Evolutionary conservation across 2,797 vertebrate genomes (phyloP).

Genomic region (Chrysocyon brachyurus): DNA sequence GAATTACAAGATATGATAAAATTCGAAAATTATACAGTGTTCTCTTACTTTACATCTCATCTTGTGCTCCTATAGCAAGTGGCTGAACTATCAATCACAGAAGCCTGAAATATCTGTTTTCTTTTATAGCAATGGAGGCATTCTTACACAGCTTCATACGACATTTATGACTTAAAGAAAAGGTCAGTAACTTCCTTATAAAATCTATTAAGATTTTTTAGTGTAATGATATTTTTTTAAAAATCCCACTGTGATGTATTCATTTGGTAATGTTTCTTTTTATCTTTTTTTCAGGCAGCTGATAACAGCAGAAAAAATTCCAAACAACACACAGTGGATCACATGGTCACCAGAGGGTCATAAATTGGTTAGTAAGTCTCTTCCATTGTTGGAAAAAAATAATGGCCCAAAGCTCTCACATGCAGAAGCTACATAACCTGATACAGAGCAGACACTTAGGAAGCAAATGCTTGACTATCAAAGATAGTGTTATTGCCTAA

Average conservation of each 20-base stretch:
- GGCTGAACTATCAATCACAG: neutral
- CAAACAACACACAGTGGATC: constrained; percentile 87
- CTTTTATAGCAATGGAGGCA: constrained; percentile 90
- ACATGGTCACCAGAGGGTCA: constrained; percentile 90
- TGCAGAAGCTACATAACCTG: neutral
- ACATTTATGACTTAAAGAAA: constrained; percentile 87
- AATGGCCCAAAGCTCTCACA: neutral
- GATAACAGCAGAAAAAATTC: constrained; percentile 82
- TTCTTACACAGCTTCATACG: constrained; percentile 90
- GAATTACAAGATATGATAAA: neutral
- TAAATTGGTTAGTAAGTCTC: constrained; percentile 90
- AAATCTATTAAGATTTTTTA: constrained; percentile 17
- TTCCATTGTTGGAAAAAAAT: constrained; percentile 42
- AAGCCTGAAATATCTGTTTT: constrained; percentile 71
- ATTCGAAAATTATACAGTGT: neutral
- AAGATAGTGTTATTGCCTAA: neutral
- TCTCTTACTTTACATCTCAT: neutral
- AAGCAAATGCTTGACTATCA: neutral
- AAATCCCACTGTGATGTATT: constrained; percentile 11
- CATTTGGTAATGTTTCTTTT: constrained; percentile 68
- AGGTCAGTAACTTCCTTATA: constrained; percentile 86
- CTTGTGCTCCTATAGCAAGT: neutral
- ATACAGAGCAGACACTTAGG: neutral
- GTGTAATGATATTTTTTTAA: constrained; percentile 42
- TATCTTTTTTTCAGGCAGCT: constrained; percentile 80